phyloP scores from a whole-genome alignment of 2,797 vertebrate genomes.

The Bryconaethiops microstoma region DNA sequence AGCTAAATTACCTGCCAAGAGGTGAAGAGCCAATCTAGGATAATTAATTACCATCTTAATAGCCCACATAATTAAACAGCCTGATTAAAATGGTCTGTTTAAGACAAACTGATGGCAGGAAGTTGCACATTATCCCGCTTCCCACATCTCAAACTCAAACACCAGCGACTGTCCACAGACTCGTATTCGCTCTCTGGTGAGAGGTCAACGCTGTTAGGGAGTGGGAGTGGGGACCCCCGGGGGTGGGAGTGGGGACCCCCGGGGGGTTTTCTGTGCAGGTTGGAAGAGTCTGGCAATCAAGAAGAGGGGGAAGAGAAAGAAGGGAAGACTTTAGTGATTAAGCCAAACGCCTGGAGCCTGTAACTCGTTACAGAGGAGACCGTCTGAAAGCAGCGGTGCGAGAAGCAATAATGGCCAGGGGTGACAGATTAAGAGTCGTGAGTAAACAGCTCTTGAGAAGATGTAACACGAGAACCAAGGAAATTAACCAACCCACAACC shows the following conservation, averaged over 20 bases:
- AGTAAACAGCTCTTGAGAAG: neutral
- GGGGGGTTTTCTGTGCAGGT: slow-evolving; percentile 35
- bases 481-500: neutral
- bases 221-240: slow-evolving; percentile 15
- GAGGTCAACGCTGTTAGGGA: slow-evolving; percentile 33
- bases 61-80: neutral
- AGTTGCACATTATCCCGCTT: neutral
- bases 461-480: neutral
- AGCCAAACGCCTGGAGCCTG: neutral
- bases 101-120: neutral
- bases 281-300: slow-evolving; percentile 10
- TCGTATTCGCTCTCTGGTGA: slow-evolving; percentile 21
- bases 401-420: slow-evolving; percentile 30
- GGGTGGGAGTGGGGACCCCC: slow-evolving; percentile 3
- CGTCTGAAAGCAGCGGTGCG: slow-evolving; percentile 9
- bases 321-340: slow-evolving; percentile 43
- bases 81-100: neutral
- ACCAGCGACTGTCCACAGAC: neutral
- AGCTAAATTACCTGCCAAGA: neutral
- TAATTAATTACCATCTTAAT: neutral
- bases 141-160: neutral
- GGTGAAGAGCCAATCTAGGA: neutral
- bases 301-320: slow-evolving; percentile 27
- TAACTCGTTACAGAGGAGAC: slow-evolving; percentile 41
- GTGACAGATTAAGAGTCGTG: neutral